Conservation (phyloP, 2,113 vertebrate genomes). For the Pampusana beccarii region DNA sequence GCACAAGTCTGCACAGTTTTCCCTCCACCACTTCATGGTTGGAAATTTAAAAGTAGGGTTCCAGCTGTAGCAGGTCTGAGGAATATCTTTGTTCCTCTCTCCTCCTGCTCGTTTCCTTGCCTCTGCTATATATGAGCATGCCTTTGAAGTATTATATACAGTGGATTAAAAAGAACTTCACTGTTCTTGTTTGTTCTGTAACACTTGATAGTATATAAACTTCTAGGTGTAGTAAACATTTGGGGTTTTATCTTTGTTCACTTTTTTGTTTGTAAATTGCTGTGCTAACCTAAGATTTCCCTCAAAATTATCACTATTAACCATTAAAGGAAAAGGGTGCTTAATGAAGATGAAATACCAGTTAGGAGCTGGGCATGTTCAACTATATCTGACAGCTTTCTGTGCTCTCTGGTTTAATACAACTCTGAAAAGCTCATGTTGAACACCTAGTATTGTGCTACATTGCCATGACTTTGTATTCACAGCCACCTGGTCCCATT, state of each 20-base stretch:
- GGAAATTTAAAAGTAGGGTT: neutral
- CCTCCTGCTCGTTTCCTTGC: neutral
- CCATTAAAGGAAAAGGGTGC: neutral
- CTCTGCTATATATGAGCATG: neutral
- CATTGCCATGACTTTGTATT: neutral
- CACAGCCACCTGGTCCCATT: accelerated
- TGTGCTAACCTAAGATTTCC: neutral
- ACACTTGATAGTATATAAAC: neutral
- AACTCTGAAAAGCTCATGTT: neutral
- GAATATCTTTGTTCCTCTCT: neutral
- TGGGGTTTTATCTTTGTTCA: neutral
- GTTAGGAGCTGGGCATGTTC: neutral
- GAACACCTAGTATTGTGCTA: neutral
- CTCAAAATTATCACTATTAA: neutral
- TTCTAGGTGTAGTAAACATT: neutral
- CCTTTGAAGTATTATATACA: neutral
- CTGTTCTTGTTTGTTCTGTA: neutral
- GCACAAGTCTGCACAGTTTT: neutral
- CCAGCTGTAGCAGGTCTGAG: neutral
- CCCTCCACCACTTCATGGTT: accelerated
- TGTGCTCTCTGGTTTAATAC: neutral
- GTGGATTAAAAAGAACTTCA: neutral
- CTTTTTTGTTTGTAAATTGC: neutral
- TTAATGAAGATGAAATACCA: neutral
- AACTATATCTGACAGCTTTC: neutral